Base-by-base conservation (phyloP, 37 sponge, comb jelly and placozoan genomes). In the Diacarnus erythraeanus region DNA sequence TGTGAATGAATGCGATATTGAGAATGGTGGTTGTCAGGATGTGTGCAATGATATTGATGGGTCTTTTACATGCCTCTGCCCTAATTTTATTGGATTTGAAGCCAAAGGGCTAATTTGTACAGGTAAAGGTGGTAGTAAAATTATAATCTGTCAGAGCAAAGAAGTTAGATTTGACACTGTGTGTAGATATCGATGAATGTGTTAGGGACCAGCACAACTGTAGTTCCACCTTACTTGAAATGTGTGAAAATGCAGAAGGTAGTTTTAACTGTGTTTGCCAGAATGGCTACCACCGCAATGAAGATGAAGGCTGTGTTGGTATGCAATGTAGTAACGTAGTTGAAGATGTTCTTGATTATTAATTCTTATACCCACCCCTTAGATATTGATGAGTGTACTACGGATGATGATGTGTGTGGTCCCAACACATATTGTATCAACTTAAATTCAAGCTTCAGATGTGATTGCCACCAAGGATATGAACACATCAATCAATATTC, bases 1-100 rank as follows among this genome's bases (percentile, higher is more conserved):
- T 65, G 47, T 75, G 25, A 57, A 83, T 67, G 84, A 83, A 42
- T 83, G 84, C 56, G 41, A 65, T 1, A 25, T 66, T 37, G 66
- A 17, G 2, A 42, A 68, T 76, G 77, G 82, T 15, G 51, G 51
- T 12, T 47, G 51, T 47, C 51, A 47, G 12, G 51, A 47, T 47
- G 51, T 15, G 12, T 47, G 51, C 12, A 47, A 15, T 12, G 51
- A 47, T 47, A 47, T 47, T 47, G 51, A 47, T 47, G 51, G 51
- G 12, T 47, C 51, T 15, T 47, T 47, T 47, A 12, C 6, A 47
- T 47, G 51, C 51, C 6, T 47, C 10, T 47, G 51, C 12, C 51
- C 51, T 47, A 47, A 47, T 47, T 47, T 47, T 12, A 47, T 12
- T 47, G 51, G 51, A 47, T 47, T 15, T 47, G 51, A 47, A 47